phyloP scores from a whole-genome alignment of 2,797 vertebrate genomes.

The Mastacembelus armatus region DNA sequence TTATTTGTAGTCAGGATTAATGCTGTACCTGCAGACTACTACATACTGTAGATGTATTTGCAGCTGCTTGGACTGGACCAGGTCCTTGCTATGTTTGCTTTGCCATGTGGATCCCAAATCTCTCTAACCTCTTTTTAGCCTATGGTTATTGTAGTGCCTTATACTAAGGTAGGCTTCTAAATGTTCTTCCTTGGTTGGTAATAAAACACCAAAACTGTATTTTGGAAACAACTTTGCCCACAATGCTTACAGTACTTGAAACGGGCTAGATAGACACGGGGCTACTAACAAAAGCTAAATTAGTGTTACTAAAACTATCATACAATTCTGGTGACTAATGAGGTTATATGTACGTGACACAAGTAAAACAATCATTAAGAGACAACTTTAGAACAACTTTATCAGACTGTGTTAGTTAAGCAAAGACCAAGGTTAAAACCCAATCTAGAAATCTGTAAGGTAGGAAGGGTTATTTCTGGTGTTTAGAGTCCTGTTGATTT shows the following conservation, averaged over 20 bases:
- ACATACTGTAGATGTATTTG: not conserved
- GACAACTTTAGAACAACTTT: too few relatives aligned
- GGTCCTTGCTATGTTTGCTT: conserved; percentile 2
- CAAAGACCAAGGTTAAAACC: too few relatives aligned
- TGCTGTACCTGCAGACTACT: not conserved
- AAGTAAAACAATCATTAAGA: too few relatives aligned
- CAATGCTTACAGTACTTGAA: conserved; percentile 20
- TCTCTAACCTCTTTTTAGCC: not conserved
- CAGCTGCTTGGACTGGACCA: not conserved
- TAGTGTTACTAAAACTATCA: conserved; percentile 1
- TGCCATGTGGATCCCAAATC: conserved; percentile 20
- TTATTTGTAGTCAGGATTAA: not conserved
- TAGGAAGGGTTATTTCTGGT: too few relatives aligned
- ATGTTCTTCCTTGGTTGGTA: conserved; percentile 17
- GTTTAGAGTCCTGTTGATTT: too few relatives aligned
- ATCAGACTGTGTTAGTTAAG: too few relatives aligned
- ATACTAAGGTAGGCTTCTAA: conserved; percentile 29
- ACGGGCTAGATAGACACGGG: not conserved
- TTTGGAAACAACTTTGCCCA: conserved; percentile 25
- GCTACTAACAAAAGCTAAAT: conserved; percentile 21
- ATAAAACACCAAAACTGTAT: conserved; percentile 44
- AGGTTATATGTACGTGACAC: too few relatives aligned
- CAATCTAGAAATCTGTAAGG: too few relatives aligned
- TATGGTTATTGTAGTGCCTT: conserved; percentile 36
- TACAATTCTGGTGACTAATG: conserved; percentile 6